These are phyloP conservation scores for Steinernema khuongi DNA, from an alignment of 1,140 invertebrate genomes.

Conservation along the genomic window DNA sequence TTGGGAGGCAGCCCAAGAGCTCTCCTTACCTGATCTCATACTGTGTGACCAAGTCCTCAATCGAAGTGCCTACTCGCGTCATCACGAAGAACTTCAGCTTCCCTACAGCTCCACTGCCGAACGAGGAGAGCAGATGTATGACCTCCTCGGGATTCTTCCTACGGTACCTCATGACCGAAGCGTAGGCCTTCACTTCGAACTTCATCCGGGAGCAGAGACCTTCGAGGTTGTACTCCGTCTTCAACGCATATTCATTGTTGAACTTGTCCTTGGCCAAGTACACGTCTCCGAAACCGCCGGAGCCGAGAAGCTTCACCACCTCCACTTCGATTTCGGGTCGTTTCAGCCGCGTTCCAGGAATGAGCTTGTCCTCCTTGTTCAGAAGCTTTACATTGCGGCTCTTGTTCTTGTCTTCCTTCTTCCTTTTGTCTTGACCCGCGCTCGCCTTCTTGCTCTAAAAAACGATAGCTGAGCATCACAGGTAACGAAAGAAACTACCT, in stretches of 20 bases:
- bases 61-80: neutral
- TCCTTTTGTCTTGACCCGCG: too few relatives aligned
- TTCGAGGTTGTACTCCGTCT: neutral
- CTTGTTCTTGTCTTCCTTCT: too few relatives aligned
- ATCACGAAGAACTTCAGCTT: constrained; percentile 2
- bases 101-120: neutral
- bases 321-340: too few relatives aligned
- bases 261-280: neutral
- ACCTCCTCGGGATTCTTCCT: neutral
- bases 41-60: neutral
- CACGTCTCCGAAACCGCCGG: neutral
- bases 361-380: too few relatives aligned
- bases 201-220: neutral
- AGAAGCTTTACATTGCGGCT: too few relatives aligned
- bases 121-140: neutral
- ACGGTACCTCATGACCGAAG: neutral
- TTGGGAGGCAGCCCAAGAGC: too few relatives aligned
- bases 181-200: neutral
- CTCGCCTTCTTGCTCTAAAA: too few relatives aligned
- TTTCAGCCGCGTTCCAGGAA: too few relatives aligned
- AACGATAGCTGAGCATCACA: too few relatives aligned
- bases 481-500: too few relatives aligned
- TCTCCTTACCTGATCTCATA: neutral
- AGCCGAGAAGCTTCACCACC: neutral
- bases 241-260: neutral